phyloP scores from a whole-genome alignment of 2,797 vertebrate genomes.

The Pterois miles region DNA sequence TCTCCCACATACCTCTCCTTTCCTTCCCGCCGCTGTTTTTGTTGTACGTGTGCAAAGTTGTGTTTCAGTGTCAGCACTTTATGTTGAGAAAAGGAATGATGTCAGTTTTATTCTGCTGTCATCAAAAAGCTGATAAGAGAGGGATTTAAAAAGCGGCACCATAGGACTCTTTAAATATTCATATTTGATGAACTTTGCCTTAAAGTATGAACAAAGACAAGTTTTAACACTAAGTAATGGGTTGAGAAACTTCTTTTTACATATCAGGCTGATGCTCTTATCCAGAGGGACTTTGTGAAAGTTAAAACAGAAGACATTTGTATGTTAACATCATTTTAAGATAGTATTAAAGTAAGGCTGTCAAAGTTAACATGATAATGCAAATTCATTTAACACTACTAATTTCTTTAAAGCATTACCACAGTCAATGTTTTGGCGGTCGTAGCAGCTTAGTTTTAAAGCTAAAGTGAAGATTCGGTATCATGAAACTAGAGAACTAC shows the following conservation, averaged over 20 bases:
- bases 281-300: slow-evolving; percentile 9
- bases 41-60: slow-evolving; percentile 8
- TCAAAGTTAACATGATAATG: too few relatives aligned
- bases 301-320: background rate
- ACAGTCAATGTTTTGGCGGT: too few relatives aligned
- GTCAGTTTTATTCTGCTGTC: slow-evolving; percentile 45
- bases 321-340: slow-evolving; percentile 6
- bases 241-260: slow-evolving; percentile 22
- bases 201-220: slow-evolving; percentile 7
- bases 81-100: slow-evolving; percentile 19
- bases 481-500: too few relatives aligned
- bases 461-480: too few relatives aligned
- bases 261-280: slow-evolving; percentile 4
- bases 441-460: too few relatives aligned
- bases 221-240: slow-evolving; percentile 27
- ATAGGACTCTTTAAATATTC: slow-evolving; percentile 57
- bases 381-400: too few relatives aligned
- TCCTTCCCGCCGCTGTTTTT: slow-evolving; percentile 14
- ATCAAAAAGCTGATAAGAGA: slow-evolving; percentile 36
- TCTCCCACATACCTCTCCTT: slow-evolving; percentile 8
- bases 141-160: slow-evolving; percentile 50
- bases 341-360: background rate
- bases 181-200: slow-evolving; percentile 52
- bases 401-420: too few relatives aligned
- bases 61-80: slow-evolving; percentile 32